These are phyloP conservation scores for Setophaga petechia DNA, from an alignment of 2,113 vertebrate species.

Conservation along the genomic window DNA sequence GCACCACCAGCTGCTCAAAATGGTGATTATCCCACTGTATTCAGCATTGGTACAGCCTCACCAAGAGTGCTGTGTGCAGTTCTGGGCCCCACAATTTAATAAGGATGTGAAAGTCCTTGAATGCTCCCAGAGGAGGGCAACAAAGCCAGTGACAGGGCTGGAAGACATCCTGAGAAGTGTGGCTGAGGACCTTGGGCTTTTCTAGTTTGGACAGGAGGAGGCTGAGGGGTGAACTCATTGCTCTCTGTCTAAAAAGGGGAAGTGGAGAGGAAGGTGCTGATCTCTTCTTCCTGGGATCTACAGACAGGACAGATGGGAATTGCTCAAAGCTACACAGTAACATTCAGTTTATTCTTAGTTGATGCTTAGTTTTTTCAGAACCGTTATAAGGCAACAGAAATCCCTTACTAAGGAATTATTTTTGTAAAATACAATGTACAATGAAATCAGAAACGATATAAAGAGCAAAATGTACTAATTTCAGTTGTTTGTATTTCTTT, in stretches of 20 bases:
- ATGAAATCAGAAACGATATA: neutral
- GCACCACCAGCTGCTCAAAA: neutral
- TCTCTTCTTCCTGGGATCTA: neutral
- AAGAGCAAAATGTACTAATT: neutral
- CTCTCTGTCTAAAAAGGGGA: neutral
- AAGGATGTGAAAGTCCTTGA: neutral
- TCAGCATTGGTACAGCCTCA: rapidly evolving
- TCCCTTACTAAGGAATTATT: neutral
- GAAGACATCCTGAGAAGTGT: neutral
- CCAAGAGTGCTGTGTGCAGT: neutral
- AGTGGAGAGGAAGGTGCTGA: neutral
- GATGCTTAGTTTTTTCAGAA: neutral
- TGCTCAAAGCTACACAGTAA: neutral
- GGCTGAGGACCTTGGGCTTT: neutral
- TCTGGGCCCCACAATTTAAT: neutral
- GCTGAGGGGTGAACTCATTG: neutral
- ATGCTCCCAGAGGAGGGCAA: neutral
- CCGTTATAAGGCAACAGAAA: neutral
- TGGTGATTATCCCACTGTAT: rapidly evolving
- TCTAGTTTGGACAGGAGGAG: neutral
- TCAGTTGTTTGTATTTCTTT: neutral
- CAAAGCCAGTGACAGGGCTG: neutral
- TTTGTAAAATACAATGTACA: neutral
- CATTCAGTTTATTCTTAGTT: neutral
- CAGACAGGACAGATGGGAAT: neutral